These are phyloP conservation scores for Drosophila algonquin DNA, from an alignment of 2,888 invertebrate species.

Conservation along the genomic window DNA sequence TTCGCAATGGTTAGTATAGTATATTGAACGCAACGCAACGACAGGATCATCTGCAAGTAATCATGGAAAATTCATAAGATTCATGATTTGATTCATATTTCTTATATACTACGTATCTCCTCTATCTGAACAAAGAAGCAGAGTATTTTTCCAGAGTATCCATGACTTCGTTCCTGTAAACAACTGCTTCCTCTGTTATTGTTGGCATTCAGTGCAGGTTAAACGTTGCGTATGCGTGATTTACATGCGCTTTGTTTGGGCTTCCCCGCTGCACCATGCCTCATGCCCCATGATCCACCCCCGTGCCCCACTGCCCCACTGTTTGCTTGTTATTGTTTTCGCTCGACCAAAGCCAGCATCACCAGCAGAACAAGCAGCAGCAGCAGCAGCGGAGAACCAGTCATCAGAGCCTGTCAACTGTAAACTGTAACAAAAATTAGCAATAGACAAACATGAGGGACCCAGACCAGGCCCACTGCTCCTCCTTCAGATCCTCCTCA, in stretches of 20 bases:
- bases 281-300: slow-evolving; percentile 3
- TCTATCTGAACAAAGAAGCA: too few relatives aligned
- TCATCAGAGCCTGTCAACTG: slow-evolving; percentile 48
- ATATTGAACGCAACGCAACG: background rate
- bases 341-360: slow-evolving; percentile 59
- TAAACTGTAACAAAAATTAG: slow-evolving; percentile 63
- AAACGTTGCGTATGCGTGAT: slow-evolving; percentile 76
- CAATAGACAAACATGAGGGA: slow-evolving; percentile 44
- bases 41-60: background rate
- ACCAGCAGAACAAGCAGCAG: slow-evolving; percentile 28
- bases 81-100: background rate
- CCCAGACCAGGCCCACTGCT: background rate
- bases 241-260: slow-evolving; percentile 73
- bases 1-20: background rate
- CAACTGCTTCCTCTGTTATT: slow-evolving; percentile 51
- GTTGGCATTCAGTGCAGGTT: slow-evolving; percentile 58
- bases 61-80: background rate
- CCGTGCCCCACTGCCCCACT: slow-evolving; percentile 20
- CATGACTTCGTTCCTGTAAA: background rate
- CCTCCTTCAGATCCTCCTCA: background rate
- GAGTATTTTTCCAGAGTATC: background rate
- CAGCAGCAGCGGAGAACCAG: slow-evolving; percentile 4
- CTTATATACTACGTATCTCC: too few relatives aligned
- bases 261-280: slow-evolving; percentile 22
- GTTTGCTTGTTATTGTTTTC: slow-evolving; percentile 65